These are phyloP conservation scores for Lasiommata megera DNA, from an alignment of 2,888 invertebrate genomes.

Conservation along the genomic window DNA sequence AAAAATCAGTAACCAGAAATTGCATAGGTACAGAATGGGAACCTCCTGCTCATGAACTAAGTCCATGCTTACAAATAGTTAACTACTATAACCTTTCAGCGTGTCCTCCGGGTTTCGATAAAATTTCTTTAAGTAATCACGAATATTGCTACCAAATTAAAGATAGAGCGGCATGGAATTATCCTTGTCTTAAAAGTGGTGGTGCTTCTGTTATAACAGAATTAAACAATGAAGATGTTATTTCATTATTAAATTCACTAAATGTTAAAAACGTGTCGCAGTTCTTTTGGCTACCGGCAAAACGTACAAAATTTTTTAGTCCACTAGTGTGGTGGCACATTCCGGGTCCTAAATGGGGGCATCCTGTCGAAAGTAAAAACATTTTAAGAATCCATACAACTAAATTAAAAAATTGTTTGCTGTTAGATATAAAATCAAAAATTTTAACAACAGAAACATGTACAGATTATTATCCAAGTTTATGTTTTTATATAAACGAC, in stretches of 20 bases:
- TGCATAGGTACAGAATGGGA: slow-evolving; percentile 57
- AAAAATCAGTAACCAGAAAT: slow-evolving; percentile 51
- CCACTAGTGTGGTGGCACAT: slow-evolving; percentile 66
- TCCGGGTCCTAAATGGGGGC: slow-evolving; percentile 72
- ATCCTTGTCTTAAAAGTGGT: slow-evolving; percentile 64
- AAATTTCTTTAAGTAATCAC: slow-evolving; percentile 50
- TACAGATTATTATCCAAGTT: slow-evolving; percentile 51
- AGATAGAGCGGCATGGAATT: slow-evolving; percentile 51
- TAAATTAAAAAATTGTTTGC: slow-evolving; percentile 56
- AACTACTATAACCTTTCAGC: slow-evolving; percentile 47
- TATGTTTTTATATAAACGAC: slow-evolving; percentile 66
- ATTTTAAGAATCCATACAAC: slow-evolving; percentile 40
- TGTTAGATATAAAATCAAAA: slow-evolving; percentile 50
- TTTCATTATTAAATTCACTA: slow-evolving; percentile 54
- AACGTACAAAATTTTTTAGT: slow-evolving; percentile 59
- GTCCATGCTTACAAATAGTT: slow-evolving; percentile 49
- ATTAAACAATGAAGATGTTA: slow-evolving; percentile 47
- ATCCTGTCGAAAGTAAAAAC: slow-evolving; percentile 40
- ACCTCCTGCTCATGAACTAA: slow-evolving; percentile 47
- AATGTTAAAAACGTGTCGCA: slow-evolving; percentile 42
- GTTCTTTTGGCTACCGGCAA: slow-evolving; percentile 76
- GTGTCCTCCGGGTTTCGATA: slow-evolving; percentile 61
- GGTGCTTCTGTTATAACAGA: slow-evolving; percentile 65
- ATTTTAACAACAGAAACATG: slow-evolving; percentile 54
- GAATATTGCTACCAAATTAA: slow-evolving; percentile 61